Evolutionary conservation across 2,888 invertebrate species (phyloP).

Genomic region (Phrixothrix hirtus): DNA sequence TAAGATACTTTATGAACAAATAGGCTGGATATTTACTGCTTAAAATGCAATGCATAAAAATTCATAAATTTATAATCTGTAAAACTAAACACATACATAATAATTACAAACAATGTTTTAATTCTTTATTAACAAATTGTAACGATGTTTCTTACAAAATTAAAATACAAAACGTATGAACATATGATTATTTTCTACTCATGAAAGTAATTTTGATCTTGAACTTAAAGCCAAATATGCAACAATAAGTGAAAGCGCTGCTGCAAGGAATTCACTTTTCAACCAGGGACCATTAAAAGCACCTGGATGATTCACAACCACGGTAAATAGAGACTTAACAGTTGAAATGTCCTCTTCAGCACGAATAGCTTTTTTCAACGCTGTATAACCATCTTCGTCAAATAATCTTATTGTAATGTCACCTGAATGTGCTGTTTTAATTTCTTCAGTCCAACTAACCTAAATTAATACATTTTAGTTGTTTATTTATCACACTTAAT

Average conservation of each 20-base stretch:
- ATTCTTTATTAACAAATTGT: neutral
- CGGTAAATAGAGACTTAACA: conserved; percentile 71
- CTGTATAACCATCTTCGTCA: conserved; percentile 91
- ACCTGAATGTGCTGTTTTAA: conserved; percentile 79
- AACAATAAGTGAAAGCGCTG: conserved; percentile 73
- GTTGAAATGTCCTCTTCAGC: conserved; percentile 69
- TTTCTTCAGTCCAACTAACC: conserved; percentile 94
- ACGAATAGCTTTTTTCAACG: conserved; percentile 79
- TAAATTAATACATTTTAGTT: conserved; percentile 47
- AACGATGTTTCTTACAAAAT: neutral
- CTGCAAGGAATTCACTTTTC: conserved; percentile 89
- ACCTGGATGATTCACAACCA: conserved; percentile 73
- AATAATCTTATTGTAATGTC: conserved; percentile 78
- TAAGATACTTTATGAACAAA: no score
- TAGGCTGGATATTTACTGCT: no score
- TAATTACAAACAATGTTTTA: neutral
- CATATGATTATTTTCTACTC: neutral
- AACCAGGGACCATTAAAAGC: conserved; percentile 92
- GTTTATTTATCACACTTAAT: no score
- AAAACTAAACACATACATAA: neutral
- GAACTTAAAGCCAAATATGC: conserved; percentile 87
- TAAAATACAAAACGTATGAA: neutral
- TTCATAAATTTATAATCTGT: no score
- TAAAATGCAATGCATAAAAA: no score
- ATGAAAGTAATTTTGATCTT: conserved; percentile 78